Conservation (phyloP, 2,797 vertebrate species). For the Rallus crepitans region DNA sequence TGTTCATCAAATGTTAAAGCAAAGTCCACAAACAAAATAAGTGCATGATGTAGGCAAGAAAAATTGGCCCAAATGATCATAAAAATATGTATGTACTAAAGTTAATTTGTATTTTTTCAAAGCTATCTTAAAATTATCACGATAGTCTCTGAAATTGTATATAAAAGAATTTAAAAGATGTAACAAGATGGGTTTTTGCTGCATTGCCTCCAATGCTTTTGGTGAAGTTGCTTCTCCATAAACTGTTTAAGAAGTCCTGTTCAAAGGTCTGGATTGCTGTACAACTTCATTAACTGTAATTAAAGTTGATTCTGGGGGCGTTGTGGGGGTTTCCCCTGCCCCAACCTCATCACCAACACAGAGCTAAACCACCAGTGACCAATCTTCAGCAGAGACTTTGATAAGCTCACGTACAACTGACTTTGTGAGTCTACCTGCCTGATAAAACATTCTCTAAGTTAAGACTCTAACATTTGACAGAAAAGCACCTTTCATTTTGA, state of each 20-base stretch:
- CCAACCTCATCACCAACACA: neutral
- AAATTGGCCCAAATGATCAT: neutral
- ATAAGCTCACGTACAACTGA: neutral
- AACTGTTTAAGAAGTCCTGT: neutral
- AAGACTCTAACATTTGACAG: neutral
- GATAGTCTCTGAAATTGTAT: neutral
- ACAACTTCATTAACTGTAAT: neutral
- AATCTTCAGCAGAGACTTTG: neutral
- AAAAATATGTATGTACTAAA: neutral
- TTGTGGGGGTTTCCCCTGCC: accelerated
- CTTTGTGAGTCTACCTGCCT: neutral
- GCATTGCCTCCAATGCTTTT: neutral
- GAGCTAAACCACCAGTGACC: neutral
- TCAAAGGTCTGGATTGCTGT: neutral
- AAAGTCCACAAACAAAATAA: neutral
- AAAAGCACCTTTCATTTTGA: neutral
- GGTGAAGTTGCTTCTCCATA: neutral
- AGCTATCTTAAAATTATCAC: neutral
- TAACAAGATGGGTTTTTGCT: neutral
- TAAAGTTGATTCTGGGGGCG: accelerated
- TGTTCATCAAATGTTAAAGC: neutral
- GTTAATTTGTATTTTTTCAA: neutral
- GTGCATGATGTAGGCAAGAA: neutral
- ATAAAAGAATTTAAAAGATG: neutral
- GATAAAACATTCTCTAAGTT: neutral